Conservation (phyloP, 2,888 invertebrate species). For the Byasa hedistus region DNA sequence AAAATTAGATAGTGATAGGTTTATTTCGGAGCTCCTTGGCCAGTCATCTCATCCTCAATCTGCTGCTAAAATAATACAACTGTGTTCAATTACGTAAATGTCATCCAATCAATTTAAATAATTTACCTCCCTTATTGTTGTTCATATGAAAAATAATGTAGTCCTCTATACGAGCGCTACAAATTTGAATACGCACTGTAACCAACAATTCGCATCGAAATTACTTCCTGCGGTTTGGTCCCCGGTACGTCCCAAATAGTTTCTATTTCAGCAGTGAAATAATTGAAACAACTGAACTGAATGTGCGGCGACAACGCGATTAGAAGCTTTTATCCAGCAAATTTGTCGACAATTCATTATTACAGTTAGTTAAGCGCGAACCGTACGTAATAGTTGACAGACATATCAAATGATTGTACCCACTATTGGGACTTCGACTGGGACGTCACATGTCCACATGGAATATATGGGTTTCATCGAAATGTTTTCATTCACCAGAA, state of each 20-base stretch:
- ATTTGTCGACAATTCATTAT: slow-evolving; percentile 7
- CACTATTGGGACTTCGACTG: too few relatives aligned
- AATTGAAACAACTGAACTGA: slow-evolving; percentile 29
- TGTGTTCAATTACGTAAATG: too few relatives aligned
- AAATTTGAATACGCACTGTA: slow-evolving; percentile 3
- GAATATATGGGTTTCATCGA: too few relatives aligned
- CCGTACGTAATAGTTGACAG: too few relatives aligned
- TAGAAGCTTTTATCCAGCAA: slow-evolving; percentile 15
- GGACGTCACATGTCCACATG: too few relatives aligned
- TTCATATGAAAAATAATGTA: neutral
- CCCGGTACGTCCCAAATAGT: slow-evolving; percentile 20
- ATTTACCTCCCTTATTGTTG: too few relatives aligned
- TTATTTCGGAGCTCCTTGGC: too few relatives aligned
- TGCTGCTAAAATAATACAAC: neutral
- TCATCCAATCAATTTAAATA: too few relatives aligned
- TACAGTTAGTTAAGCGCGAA: neutral
- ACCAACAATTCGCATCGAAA: slow-evolving; percentile 19
- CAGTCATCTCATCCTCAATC: neutral
- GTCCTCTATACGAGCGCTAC: neutral
- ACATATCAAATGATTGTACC: too few relatives aligned
- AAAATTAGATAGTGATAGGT: too few relatives aligned
- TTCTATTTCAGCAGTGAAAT: slow-evolving; percentile 29
- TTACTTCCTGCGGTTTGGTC: slow-evolving; percentile 17
- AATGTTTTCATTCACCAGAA: too few relatives aligned
- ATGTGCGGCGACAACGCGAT: slow-evolving; percentile 24